phyloP scores from a whole-genome alignment of 2,797 vertebrate species.

The Squalus acanthias region DNA sequence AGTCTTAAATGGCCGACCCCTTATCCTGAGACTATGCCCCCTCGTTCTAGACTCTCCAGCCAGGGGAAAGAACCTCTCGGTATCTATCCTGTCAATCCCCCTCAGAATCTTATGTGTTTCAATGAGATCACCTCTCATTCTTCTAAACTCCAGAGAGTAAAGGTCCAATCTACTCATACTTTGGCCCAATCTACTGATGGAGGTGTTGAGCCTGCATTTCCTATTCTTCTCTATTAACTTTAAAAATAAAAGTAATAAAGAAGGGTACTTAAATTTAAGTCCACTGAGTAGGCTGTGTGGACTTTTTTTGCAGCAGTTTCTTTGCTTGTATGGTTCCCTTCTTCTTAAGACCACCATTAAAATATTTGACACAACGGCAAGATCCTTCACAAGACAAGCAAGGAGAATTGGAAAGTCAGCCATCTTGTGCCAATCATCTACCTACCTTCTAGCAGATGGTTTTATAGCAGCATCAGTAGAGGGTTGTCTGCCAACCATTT shows the following conservation, averaged over 20 bases:
- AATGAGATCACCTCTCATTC: no score
- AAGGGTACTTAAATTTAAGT: background rate
- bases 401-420: background rate
- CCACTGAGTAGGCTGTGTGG: background rate
- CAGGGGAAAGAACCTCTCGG: no score
- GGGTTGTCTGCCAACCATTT: background rate
- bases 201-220: background rate
- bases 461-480: no score
- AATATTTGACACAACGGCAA: background rate
- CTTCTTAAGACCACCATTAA: background rate
- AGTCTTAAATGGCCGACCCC: no score
- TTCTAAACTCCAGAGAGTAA: no score
- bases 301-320: background rate
- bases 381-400: background rate
- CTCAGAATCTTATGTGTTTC: no score
- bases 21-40: no score
- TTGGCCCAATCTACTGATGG: background rate
- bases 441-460: background rate
- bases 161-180: no score
- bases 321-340: background rate
- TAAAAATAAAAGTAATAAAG: background rate
- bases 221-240: background rate
- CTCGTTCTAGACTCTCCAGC: no score
- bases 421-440: background rate
- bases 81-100: no score